Conservation (phyloP, 2,888 invertebrate genomes). For the Microchrysa polita region DNA sequence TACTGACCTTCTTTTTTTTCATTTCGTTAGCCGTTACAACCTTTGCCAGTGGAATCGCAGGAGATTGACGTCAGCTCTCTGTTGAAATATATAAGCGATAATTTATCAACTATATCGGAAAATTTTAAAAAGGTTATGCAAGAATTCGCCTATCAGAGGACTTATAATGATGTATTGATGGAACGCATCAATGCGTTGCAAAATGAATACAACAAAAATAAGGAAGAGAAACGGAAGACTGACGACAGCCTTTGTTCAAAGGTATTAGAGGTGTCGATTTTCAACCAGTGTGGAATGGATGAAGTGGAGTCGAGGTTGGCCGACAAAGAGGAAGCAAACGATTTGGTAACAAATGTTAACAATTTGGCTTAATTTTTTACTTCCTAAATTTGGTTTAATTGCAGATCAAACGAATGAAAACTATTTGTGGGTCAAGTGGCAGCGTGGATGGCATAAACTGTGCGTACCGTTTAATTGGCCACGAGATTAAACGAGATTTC, state of each 20-base stretch:
- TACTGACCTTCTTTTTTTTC: too few species aligned
- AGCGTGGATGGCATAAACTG: constrained; percentile 35
- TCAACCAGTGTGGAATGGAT: constrained; percentile 26
- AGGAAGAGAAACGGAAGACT: background rate
- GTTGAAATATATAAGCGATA: background rate
- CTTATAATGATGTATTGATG: constrained; percentile 14
- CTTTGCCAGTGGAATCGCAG: background rate
- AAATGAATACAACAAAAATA: background rate
- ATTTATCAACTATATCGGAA: background rate
- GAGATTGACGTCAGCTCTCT: background rate
- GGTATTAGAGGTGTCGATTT: constrained; percentile 22
- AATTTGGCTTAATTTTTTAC: background rate
- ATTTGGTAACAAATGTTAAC: constrained; percentile 4
- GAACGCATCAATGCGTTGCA: background rate
- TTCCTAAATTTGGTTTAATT: background rate
- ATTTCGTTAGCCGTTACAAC: background rate
- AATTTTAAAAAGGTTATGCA: background rate
- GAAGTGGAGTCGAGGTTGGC: constrained; percentile 2
- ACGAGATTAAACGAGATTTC: constrained; percentile 22
- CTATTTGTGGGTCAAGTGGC: constrained; percentile 30
- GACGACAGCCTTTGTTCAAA: background rate
- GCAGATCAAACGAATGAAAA: constrained; percentile 19
- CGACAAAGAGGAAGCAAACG: constrained; percentile 17
- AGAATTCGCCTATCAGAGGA: background rate
- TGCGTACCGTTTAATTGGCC: constrained; percentile 22